These are phyloP conservation scores for Dreissena rostriformis DNA, from an alignment of 1,140 invertebrate genomes.

Conservation along the genomic window DNA sequence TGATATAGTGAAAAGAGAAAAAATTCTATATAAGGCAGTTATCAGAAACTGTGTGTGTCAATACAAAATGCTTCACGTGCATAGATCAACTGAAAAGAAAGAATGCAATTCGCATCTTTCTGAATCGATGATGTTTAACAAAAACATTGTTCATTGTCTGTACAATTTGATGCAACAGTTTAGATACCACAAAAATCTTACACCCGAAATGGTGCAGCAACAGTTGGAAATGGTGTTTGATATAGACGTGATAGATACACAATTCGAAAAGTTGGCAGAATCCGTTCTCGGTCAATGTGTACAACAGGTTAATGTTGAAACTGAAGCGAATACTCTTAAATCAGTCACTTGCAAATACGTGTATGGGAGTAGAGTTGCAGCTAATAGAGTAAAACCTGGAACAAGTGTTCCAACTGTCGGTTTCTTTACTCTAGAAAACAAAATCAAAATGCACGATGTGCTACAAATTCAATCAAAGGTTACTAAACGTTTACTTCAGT, in stretches of 20 bases:
- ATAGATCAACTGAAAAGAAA: conserved; percentile 14
- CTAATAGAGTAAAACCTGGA: conserved; percentile 21
- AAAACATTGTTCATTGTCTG: conserved; percentile 16
- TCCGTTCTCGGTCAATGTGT: conserved; percentile 21
- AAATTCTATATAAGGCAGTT: no score
- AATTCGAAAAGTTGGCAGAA: conserved; percentile 8
- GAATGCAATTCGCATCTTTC: background rate
- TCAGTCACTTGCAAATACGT: conserved; percentile 12
- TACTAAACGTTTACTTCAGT: background rate
- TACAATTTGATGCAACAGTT: conserved; percentile 22
- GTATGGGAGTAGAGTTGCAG: conserved; percentile 9
- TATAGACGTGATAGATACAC: conserved; percentile 3
- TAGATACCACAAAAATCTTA: background rate
- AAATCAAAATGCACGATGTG: conserved; percentile 16
- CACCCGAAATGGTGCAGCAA: background rate
- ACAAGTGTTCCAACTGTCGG: conserved; percentile 22
- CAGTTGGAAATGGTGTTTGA: conserved; percentile 19
- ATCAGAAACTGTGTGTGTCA: no score
- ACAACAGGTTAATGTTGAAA: conserved; percentile 22
- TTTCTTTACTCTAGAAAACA: conserved; percentile 16
- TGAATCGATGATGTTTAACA: conserved; percentile 1
- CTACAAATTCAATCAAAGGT: conserved; percentile 20
- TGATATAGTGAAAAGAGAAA: no score
- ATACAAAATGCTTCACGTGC: conserved; percentile 24
- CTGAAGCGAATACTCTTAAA: conserved; percentile 8